phyloP scores from a whole-genome alignment of 2,888 invertebrate species.

The Eupithecia vulgata region DNA sequence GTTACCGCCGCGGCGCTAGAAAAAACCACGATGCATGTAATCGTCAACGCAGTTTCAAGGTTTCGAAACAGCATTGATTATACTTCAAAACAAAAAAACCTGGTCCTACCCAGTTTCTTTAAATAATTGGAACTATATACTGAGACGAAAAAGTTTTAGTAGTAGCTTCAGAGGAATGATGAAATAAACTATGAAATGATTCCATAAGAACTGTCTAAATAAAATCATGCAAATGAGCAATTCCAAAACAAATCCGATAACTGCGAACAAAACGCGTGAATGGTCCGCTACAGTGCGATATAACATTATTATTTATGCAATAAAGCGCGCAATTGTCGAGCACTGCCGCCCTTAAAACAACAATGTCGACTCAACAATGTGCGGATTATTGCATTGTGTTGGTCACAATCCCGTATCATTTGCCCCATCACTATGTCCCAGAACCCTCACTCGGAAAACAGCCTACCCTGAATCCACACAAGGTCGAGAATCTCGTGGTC shows the following conservation, averaged over 20 bases:
- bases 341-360: constrained; percentile 83
- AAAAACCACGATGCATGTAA: not conserved
- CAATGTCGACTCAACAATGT: constrained; percentile 83
- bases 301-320: constrained; percentile 84
- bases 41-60: not conserved
- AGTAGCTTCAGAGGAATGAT: not conserved
- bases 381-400: constrained; percentile 84
- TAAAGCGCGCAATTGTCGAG: constrained; percentile 82
- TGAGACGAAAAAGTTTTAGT: not conserved
- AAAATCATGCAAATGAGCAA: constrained; percentile 28
- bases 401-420: constrained; percentile 76
- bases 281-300: constrained; percentile 74
- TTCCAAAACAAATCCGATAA: constrained; percentile 20
- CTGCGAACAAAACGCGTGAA: constrained; percentile 67
- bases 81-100: not conserved
- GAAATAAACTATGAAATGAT: not conserved
- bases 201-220: not conserved
- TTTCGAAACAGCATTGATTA: not conserved
- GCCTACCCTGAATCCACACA: not conserved
- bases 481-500: not conserved
- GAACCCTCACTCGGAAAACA: not conserved
- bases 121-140: not conserved
- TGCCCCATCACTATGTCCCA: constrained; percentile 63
- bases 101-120: not conserved
- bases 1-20: not conserved